phyloP scores from a whole-genome alignment of 2,888 invertebrate genomes.

The Drosophila fulvimacula region DNA sequence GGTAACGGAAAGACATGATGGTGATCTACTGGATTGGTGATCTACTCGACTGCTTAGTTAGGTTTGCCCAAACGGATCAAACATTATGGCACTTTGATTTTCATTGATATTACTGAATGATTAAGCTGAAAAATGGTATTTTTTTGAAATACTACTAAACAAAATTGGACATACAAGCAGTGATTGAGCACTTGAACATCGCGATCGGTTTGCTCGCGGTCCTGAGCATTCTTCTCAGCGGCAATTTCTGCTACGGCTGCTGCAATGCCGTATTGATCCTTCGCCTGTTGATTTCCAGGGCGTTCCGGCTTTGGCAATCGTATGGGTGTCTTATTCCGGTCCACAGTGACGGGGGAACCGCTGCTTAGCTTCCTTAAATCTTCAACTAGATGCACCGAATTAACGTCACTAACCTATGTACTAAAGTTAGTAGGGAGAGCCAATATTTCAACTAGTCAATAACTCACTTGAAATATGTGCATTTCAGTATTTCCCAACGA shows the following conservation, averaged over 20 bases:
- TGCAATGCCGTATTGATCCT: conserved; percentile 82
- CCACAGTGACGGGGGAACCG: conserved; percentile 87
- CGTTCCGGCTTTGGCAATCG: conserved; percentile 65
- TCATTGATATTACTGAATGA: neutral
- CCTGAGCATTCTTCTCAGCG: conserved; percentile 93
- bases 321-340: conserved; percentile 82
- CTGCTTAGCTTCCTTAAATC: conserved; percentile 90
- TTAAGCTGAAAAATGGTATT: no score
- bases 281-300: conserved; percentile 59
- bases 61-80: no score
- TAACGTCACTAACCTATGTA: conserved; percentile 90
- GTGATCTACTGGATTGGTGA: no score
- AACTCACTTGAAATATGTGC: conserved; percentile 94
- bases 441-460: neutral
- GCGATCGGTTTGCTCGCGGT: conserved; percentile 96
- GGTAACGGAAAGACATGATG: no score
- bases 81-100: no score
- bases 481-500: conserved; percentile 92
- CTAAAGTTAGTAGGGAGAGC: neutral
- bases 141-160: neutral
- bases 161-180: conserved; percentile 88
- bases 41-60: no score
- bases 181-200: conserved; percentile 97
- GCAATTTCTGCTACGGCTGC: conserved; percentile 83
- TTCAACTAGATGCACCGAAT: conserved; percentile 93